Evolutionary conservation across 2,888 invertebrate genomes (phyloP), one percentile per base, ranked within the genome.

Genomic region (Diloba caeruleocephala): DNA sequence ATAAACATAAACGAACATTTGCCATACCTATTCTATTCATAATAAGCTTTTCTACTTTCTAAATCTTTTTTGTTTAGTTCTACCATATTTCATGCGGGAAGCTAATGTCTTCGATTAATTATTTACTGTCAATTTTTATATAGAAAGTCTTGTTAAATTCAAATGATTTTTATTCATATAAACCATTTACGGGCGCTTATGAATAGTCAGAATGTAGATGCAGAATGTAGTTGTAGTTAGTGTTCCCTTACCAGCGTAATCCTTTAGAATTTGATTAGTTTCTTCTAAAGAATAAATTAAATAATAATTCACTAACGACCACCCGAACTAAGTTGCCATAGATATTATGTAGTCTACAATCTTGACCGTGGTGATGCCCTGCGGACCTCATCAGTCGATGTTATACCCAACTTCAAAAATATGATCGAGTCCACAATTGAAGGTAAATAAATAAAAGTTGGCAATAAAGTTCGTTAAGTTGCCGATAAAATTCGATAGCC

Each of bases 1-100:
- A 58, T 61, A 39, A 37, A 43, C 28, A 6, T 41, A 14, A 38
- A 42, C 14, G 23, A 23, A 19, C 9, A 36, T 56, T 25, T 28
- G 41, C 14, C 43, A 31, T 60, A 32, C 37, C 36, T 49, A 25
- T 49, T 39, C 23, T 34, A 52, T 33, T 49, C 44, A 41, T 41
- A n/a, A 37, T 45, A 32, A 26, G 33, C 50, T 58, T 48, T 54
- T 42, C 25, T 36, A 59, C 67, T 71, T 71, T 71, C 67, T 71
- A 71, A 53, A 38, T 33, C 10, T 31, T 39, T 33, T 36, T 60
- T 56, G 48, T 65, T 25, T 12, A 39, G 10, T n/a, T 37, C 26
- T 29, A 23, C 13, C 38, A 53, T 59, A 42, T 58, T 64, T 64
- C 51, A 51, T 52, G 28, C 37, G 28, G 38, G 44, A 34, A 14